Percentiles rank a stretch among this genome's conserved stretches.
phyloP scores from a whole-genome alignment of 2,113 vertebrate species.

The Carassius gibelio region DNA sequence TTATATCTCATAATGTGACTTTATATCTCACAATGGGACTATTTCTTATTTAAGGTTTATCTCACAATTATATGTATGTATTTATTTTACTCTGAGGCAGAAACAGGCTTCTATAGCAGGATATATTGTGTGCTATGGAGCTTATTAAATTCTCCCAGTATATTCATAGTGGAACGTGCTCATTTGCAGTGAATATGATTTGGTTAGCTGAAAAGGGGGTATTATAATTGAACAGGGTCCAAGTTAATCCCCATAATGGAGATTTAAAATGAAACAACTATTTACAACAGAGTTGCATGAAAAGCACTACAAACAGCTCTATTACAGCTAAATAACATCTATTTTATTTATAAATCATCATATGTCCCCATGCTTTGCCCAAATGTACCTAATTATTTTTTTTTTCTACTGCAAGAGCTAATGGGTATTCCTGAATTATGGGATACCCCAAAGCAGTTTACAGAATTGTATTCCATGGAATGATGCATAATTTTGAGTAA shows the following conservation, averaged over 20 bases:
- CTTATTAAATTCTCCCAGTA: not conserved
- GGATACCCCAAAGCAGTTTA: not conserved
- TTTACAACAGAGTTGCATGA: constrained; percentile 11
- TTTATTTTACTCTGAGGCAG: not conserved
- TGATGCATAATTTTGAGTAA: too few species aligned
- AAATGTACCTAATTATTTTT: not conserved
- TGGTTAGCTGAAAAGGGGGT: not conserved
- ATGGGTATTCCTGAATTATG: not conserved
- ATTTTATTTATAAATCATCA: not conserved
- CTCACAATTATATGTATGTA: not conserved
- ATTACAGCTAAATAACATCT: constrained; percentile 15
- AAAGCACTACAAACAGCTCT: too few species aligned
- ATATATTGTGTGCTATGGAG: not conserved
- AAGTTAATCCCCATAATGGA: constrained; percentile 1
- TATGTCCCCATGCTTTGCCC: not conserved
- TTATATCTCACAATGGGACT: not conserved
- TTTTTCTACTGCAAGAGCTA: not conserved
- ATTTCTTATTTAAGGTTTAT: not conserved
- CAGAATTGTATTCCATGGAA: not conserved
- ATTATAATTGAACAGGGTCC: constrained; percentile 1
- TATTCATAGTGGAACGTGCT: not conserved
- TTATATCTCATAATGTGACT: not conserved
- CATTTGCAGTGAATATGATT: constrained; percentile 11
- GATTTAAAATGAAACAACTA: not conserved
- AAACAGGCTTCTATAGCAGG: not conserved